phyloP scores from a whole-genome alignment of 2,113 vertebrate species.

The Salminus brasiliensis region DNA sequence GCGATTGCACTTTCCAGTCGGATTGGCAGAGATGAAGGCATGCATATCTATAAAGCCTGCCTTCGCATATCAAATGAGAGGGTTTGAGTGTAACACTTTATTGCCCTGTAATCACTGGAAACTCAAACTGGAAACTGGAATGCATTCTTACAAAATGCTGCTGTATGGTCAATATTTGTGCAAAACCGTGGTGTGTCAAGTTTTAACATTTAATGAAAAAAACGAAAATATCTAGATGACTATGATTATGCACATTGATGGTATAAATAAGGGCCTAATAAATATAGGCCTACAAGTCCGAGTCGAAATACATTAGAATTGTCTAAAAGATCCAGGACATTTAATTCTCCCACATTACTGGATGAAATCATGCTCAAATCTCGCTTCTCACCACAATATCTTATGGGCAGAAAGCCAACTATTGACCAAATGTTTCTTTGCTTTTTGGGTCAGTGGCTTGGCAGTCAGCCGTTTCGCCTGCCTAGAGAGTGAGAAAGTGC shows the following conservation, averaged over 20 bases:
- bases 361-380: conserved; percentile 56
- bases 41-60: conserved; percentile 10
- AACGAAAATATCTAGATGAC: too few relatives aligned
- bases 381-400: conserved; percentile 46
- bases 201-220: not conserved
- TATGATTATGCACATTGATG: too few relatives aligned
- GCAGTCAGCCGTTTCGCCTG: conserved; percentile 36
- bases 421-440: conserved; percentile 64
- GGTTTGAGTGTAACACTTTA: conserved; percentile 24
- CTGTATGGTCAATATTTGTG: too few relatives aligned
- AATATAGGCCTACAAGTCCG: too few relatives aligned
- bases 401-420: conserved; percentile 59
- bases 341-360: conserved; percentile 47
- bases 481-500: not conserved
- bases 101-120: conserved; percentile 8
- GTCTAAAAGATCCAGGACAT: too few relatives aligned
- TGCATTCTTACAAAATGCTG: not conserved
- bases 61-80: not conserved
- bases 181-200: too few relatives aligned
- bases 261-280: too few relatives aligned
- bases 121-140: conserved; percentile 18
- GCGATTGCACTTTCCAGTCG: conserved; percentile 17
- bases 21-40: conserved; percentile 12
- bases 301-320: too few relatives aligned
- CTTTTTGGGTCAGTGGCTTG: conserved; percentile 72